Conservation (phyloP, 2,888 invertebrate genomes). For the Labia minor region DNA sequence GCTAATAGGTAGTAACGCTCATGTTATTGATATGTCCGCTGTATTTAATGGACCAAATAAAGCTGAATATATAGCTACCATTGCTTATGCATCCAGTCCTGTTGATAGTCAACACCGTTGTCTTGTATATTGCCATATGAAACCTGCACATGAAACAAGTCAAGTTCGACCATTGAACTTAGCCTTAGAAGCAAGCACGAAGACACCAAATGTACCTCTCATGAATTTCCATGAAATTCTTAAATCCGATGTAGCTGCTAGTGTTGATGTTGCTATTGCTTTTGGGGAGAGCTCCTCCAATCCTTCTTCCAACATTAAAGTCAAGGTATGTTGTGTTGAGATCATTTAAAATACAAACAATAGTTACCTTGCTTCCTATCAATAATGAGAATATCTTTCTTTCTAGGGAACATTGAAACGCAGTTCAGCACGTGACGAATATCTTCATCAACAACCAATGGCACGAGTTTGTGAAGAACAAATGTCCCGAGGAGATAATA, state of each 20-base stretch:
- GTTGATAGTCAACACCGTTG: slow-evolving; percentile 45
- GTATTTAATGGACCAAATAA: slow-evolving; percentile 44
- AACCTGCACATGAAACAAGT: neutral
- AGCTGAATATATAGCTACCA: slow-evolving; percentile 42
- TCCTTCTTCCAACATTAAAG: slow-evolving; percentile 35
- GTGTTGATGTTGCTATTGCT: slow-evolving; percentile 39
- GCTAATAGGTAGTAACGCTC: slow-evolving; percentile 38
- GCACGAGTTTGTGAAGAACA: slow-evolving; percentile 43
- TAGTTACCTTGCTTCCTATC: no score
- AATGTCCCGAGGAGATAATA: slow-evolving; percentile 44
- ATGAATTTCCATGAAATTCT: no score
- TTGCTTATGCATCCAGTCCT: slow-evolving; percentile 45
- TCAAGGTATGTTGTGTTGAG: slow-evolving; percentile 29
- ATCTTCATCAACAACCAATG: slow-evolving; percentile 38
- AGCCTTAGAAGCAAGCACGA: neutral
- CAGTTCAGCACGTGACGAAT: slow-evolving; percentile 41
- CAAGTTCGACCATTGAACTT: neutral
- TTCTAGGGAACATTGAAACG: slow-evolving; percentile 40
- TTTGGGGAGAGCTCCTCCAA: slow-evolving; percentile 41
- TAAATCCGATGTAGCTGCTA: no score
- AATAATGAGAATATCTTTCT: neutral
- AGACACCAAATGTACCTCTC: neutral
- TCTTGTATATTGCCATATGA: slow-evolving; percentile 31
- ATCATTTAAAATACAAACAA: no score
- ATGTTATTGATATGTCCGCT: slow-evolving; percentile 44